Evolutionary conservation across 2,888 invertebrate species (phyloP).

Genomic region (Thumatha senex): DNA sequence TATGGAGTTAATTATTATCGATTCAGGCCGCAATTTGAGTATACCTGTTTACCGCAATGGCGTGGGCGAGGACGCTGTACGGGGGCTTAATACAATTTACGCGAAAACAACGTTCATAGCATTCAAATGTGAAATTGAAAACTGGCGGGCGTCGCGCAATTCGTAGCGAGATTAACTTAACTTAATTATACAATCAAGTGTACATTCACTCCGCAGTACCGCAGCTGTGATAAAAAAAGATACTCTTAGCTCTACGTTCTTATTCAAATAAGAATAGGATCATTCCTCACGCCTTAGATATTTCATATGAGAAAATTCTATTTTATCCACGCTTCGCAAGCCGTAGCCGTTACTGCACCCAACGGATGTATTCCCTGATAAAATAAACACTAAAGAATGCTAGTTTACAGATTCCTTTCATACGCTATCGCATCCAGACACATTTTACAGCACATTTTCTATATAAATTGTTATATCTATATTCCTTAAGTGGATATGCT

Average conservation of each 20-base stretch:
- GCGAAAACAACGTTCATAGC: conserved; percentile 57
- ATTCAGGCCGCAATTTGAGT: conserved; percentile 32
- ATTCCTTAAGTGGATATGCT: conserved; percentile 68
- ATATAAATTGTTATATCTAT: conserved; percentile 79
- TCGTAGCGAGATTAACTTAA: conserved; percentile 63
- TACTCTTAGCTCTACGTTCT: conserved; percentile 27
- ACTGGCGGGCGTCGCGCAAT: conserved; percentile 55
- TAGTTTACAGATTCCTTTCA: conserved; percentile 57
- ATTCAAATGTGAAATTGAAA: conserved; percentile 64
- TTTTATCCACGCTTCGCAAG: conserved; percentile 43
- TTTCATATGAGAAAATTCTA: conserved; percentile 54
- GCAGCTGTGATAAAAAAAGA: conserved; percentile 40
- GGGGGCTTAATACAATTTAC: conserved; percentile 50
- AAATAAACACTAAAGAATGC: conserved; percentile 57
- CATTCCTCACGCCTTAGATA: conserved; percentile 38
- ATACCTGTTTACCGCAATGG: conserved; percentile 33
- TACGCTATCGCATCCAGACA: conserved; percentile 51
- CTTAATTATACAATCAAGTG: conserved; percentile 69
- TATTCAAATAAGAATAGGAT: conserved; percentile 37
- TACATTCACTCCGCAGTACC: conserved; percentile 47
- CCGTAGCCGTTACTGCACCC: conserved; percentile 47
- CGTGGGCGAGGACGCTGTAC: conserved; percentile 12
- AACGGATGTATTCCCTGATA: conserved; percentile 53
- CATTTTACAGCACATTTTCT: conserved; percentile 66
- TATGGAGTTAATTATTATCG: conserved; percentile 50